Conservation (phyloP, 2,113 vertebrate species). For the Microtus pennsylvanicus region DNA sequence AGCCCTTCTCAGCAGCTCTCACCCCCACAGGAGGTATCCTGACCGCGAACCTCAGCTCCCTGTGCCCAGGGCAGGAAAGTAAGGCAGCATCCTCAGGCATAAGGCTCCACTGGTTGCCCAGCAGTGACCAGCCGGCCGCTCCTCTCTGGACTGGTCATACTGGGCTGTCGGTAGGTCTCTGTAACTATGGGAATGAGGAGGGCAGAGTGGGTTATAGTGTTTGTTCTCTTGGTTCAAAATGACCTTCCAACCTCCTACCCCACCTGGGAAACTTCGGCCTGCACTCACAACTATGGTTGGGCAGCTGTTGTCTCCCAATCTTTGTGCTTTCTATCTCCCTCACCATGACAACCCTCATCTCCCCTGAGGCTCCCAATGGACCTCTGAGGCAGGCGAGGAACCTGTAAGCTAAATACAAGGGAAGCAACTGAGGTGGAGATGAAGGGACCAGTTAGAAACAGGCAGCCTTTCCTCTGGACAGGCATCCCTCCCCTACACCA, state of each 20-base stretch:
- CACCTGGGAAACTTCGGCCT: neutral
- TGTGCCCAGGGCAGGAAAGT: too few relatives aligned
- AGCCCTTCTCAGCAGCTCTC: neutral
- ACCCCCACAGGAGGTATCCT: neutral
- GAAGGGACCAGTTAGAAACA: neutral
- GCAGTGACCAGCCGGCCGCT: fast-evolving
- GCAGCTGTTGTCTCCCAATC: neutral
- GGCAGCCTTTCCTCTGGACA: neutral
- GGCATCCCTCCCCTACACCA: neutral
- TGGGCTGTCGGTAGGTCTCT: too few relatives aligned
- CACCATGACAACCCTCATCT: neutral
- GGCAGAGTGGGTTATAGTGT: neutral
- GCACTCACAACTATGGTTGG: fast-evolving
- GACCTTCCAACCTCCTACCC: neutral
- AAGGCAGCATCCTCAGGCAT: neutral
- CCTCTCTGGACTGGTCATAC: neutral
- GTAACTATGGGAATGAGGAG: neutral
- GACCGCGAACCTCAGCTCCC: neutral
- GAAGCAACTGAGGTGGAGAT: neutral
- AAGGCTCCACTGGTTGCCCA: neutral
- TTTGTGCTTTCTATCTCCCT: neutral
- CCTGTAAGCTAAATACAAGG: neutral
- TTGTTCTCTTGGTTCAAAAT: neutral
- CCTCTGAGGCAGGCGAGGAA: neutral
- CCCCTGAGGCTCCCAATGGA: neutral